Evolutionary conservation across 2,797 vertebrate species (phyloP).

Genomic region (Xerus rutilus): DNA sequence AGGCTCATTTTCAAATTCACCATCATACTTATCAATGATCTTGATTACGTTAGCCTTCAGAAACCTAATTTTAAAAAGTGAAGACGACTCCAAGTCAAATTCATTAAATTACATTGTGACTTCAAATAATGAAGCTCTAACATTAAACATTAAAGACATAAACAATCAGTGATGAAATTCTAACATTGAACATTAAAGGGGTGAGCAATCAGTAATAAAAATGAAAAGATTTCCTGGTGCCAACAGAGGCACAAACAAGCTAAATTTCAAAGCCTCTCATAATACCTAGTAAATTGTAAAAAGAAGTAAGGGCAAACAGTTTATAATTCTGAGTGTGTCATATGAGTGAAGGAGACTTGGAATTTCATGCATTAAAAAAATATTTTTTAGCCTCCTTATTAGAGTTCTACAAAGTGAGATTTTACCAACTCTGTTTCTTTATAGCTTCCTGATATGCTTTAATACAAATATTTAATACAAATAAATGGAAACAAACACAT

Average conservation of each 20-base stretch:
- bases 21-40: background rate
- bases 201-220: background rate
- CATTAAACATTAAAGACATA: background rate
- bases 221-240: background rate
- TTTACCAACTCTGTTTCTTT: slow-evolving; percentile 38
- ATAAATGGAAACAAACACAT: slow-evolving; percentile 31
- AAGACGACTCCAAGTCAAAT: background rate
- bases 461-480: slow-evolving; percentile 18
- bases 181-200: background rate
- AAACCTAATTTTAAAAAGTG: background rate
- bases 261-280: slow-evolving; percentile 35
- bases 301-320: background rate
- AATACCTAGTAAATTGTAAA: background rate
- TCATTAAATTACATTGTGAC: background rate
- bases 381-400: background rate
- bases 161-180: background rate
- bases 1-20: background rate
- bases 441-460: slow-evolving; percentile 35
- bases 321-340: slow-evolving; percentile 3
- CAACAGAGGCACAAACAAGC: background rate
- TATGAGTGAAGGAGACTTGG: background rate
- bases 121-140: background rate
- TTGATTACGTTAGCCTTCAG: background rate
- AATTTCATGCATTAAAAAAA: slow-evolving; percentile 23
- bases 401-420: background rate